These are phyloP conservation scores for Drosophila varians DNA, from an alignment of 1,140 invertebrate genomes.

Conservation along the genomic window DNA sequence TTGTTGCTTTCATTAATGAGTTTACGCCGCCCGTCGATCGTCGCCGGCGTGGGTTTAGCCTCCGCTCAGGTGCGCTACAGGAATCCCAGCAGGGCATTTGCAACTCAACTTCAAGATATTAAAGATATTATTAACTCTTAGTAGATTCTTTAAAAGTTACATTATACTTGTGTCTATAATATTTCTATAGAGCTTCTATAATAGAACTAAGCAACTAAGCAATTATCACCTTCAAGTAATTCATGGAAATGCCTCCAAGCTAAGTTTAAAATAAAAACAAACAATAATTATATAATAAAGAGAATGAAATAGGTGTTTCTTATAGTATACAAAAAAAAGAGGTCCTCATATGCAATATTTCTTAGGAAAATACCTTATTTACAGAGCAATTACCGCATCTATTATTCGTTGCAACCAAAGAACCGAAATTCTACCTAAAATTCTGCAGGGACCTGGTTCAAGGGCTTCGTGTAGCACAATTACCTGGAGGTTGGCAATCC, in stretches of 20 bases:
- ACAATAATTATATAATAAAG: too few relatives aligned
- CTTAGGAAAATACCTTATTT: neutral
- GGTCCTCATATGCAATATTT: neutral
- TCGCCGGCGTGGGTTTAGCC: slow-evolving; percentile 46
- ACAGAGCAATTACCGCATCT: neutral
- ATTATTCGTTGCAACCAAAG: neutral
- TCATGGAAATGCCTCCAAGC: too few relatives aligned
- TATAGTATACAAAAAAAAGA: neutral
- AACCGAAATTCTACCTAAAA: neutral
- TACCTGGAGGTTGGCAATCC: neutral
- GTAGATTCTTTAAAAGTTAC: too few relatives aligned
- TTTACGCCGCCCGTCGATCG: slow-evolving; percentile 31
- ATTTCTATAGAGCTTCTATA: too few relatives aligned
- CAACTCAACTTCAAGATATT: too few relatives aligned
- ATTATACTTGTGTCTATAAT: too few relatives aligned
- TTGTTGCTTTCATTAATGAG: slow-evolving; percentile 68
- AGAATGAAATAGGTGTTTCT: too few relatives aligned
- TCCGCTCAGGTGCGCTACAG: slow-evolving; percentile 36
- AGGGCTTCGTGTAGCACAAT: neutral
- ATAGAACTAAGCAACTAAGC: too few relatives aligned
- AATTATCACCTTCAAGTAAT: too few relatives aligned
- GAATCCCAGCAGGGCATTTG: neutral
- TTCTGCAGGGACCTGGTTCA: neutral
- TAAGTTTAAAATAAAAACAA: neutral
- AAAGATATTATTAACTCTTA: too few relatives aligned